Conservation (phyloP, 1,140 invertebrate genomes). For the Harlomillsia oculata region DNA sequence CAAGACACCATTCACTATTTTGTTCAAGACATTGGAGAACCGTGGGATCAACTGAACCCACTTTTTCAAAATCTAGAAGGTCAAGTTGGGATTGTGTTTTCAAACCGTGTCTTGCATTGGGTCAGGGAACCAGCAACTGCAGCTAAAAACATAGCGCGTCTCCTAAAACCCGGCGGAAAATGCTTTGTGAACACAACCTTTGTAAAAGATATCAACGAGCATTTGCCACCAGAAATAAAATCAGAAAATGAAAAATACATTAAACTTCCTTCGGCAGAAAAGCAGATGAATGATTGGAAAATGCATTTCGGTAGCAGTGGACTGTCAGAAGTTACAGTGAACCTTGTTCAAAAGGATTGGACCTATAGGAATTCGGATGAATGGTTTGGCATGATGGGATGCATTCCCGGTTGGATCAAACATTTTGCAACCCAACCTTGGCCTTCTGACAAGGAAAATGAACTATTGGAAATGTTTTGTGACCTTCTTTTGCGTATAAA, state of each 20-base stretch:
- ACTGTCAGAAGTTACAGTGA: background rate
- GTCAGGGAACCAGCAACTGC: background rate
- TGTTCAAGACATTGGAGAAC: conserved; percentile 4
- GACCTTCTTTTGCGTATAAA: too few species aligned
- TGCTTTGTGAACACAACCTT: background rate
- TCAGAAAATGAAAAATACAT: background rate
- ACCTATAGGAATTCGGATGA: background rate
- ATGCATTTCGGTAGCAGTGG: background rate
- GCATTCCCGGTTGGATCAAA: too few species aligned
- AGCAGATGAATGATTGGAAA: background rate
- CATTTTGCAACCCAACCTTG: too few species aligned
- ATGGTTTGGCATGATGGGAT: too few species aligned
- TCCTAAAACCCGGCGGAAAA: conserved; percentile 5
- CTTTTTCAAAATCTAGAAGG: background rate
- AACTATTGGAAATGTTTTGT: too few species aligned
- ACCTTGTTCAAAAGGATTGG: background rate
- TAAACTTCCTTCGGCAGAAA: background rate
- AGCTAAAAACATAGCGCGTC: background rate
- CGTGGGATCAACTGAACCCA: background rate
- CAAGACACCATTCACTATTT: background rate
- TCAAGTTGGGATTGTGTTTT: conserved; percentile 7
- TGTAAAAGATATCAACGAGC: background rate
- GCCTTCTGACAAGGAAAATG: too few species aligned
- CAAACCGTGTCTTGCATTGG: conserved; percentile 4
- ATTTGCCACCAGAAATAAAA: background rate